These are phyloP conservation scores for Manduca sexta DNA, from an alignment of 1,140 invertebrate species.

Conservation along the genomic window DNA sequence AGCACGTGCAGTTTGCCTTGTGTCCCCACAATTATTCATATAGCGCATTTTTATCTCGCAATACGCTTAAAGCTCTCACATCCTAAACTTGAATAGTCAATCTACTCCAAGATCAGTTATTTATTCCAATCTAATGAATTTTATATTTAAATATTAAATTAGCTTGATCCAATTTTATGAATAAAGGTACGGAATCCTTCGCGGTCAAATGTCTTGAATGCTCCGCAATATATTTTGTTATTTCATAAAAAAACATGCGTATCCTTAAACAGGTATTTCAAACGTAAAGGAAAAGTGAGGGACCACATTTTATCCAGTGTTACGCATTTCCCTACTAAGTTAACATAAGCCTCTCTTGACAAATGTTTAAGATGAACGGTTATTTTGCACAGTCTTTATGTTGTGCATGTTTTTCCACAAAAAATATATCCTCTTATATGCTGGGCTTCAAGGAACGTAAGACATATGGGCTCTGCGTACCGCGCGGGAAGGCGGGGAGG, in stretches of 20 bases:
- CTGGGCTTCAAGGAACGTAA: slow-evolving; percentile 33
- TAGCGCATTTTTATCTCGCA: too few species aligned
- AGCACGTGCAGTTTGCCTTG: too few species aligned
- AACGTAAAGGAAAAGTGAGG: slow-evolving; percentile 27
- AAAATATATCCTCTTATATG: slow-evolving; percentile 33
- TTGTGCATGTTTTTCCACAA: slow-evolving; percentile 48
- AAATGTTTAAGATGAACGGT: slow-evolving; percentile 68
- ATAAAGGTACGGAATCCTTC: too few species aligned
- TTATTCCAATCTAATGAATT: too few species aligned
- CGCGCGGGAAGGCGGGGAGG: background rate
- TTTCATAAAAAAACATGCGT: slow-evolving; percentile 16
- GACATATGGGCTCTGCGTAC: slow-evolving; percentile 29
- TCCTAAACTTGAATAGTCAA: too few species aligned
- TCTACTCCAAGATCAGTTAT: too few species aligned
- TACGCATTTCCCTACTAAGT: slow-evolving; percentile 51
- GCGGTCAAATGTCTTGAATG: background rate
- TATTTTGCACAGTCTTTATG: slow-evolving; percentile 56
- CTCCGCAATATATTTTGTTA: background rate
- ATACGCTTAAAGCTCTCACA: too few species aligned
- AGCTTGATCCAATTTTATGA: too few species aligned
- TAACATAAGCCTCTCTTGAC: slow-evolving; percentile 65
- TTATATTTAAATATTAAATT: too few species aligned
- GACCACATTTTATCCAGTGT: slow-evolving; percentile 37
- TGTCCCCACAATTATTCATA: too few species aligned
- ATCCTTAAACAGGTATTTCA: slow-evolving; percentile 38